These are phyloP conservation scores for Takifugu bimaculatus DNA, from an alignment of 2,113 vertebrate genomes.

Conservation along the genomic window DNA sequence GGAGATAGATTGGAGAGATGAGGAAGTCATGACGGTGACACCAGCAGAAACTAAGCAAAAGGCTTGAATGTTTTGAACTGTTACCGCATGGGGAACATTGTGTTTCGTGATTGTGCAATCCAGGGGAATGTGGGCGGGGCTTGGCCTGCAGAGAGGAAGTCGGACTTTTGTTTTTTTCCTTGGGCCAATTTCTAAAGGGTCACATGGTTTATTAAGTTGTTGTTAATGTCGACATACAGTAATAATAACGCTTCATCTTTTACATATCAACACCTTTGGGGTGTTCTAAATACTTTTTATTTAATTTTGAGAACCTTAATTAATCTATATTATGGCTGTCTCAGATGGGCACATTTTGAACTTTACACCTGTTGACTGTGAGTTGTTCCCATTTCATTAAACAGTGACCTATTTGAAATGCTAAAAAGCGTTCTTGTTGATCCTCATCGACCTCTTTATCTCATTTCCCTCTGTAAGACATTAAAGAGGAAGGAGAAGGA, in stretches of 20 bases:
- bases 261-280: too few relatives aligned
- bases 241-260: too few relatives aligned
- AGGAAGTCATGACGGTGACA: not conserved
- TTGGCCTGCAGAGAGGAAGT: not conserved
- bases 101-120: conserved; percentile 25
- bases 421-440: not conserved
- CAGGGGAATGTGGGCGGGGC: conserved; percentile 3
- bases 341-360: too few relatives aligned
- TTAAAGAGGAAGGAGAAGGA: conserved; percentile 97
- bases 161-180: conserved; percentile 7
- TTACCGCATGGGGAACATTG: conserved; percentile 1
- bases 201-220: too few relatives aligned
- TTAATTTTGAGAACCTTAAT: too few relatives aligned
- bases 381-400: too few relatives aligned
- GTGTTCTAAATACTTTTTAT: not conserved
- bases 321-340: too few relatives aligned
- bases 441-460: conserved; percentile 44
- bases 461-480: conserved; percentile 71
- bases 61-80: conserved; percentile 20
- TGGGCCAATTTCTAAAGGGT: too few relatives aligned
- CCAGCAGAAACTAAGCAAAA: conserved; percentile 6
- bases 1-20: too few relatives aligned
- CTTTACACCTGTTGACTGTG: too few relatives aligned
- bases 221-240: too few relatives aligned
- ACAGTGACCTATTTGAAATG: too few relatives aligned